Conservation (phyloP, 2,888 invertebrate species). For the Perithous albicinctus region DNA sequence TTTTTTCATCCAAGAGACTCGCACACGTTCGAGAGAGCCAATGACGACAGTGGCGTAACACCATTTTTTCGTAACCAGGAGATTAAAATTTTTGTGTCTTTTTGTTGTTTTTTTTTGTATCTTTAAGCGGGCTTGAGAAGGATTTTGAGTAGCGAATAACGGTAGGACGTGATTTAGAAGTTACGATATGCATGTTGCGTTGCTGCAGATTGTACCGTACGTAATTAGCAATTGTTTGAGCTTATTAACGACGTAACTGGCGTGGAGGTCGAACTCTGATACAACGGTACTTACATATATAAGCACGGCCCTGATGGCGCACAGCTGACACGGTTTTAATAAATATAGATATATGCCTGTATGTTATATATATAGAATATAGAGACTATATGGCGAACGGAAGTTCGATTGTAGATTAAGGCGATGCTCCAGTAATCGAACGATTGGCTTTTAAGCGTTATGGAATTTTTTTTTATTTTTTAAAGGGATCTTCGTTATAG, state of each 20-base stretch:
- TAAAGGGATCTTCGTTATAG: no score
- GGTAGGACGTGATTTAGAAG: constrained; percentile 3
- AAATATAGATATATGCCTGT: background rate
- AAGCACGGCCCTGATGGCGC: constrained; percentile 60
- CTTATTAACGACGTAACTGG: constrained; percentile 42
- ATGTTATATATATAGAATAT: constrained; percentile 14
- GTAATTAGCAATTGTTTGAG: constrained; percentile 41
- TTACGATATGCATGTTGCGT: background rate
- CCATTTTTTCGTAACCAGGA: constrained; percentile 1
- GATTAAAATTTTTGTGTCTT: background rate
- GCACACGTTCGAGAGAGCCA: constrained; percentile 38
- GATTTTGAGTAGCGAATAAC: background rate
- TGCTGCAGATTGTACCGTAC: background rate
- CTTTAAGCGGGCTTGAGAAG: background rate
- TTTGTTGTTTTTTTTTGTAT: background rate
- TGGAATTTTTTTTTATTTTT: no score
- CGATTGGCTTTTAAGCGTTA: background rate
- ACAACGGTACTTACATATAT: constrained; percentile 55
- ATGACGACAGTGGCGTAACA: constrained; percentile 33
- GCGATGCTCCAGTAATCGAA: constrained; percentile 15
- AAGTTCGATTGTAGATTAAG: constrained; percentile 46
- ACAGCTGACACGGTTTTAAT: constrained; percentile 56
- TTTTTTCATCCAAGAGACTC: constrained; percentile 22
- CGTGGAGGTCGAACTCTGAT: constrained; percentile 9
- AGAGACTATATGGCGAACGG: constrained; percentile 33